Conservation (phyloP, 2,113 vertebrate genomes). For the Tachuris rubrigastra region DNA sequence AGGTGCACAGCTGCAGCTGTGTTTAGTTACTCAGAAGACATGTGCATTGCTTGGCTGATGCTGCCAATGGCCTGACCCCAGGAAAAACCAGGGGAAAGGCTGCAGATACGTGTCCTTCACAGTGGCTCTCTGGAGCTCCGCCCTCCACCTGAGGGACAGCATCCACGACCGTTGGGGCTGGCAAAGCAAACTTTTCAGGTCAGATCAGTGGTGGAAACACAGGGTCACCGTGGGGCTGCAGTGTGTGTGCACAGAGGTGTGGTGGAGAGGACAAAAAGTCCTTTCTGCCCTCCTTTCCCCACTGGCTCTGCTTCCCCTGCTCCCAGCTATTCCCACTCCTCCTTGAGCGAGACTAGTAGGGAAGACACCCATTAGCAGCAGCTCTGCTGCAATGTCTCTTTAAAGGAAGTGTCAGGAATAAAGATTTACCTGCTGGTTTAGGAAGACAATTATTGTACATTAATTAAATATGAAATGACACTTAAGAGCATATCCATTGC, state of each 20-base stretch:
- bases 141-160: fast-evolving
- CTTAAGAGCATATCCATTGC: conserved; percentile 72
- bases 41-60: fast-evolving
- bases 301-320: background rate
- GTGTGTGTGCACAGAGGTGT: background rate
- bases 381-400: conserved; percentile 15
- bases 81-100: background rate
- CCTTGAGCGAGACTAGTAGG: background rate
- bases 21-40: background rate
- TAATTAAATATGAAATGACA: conserved; percentile 73
- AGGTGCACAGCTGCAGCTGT: background rate
- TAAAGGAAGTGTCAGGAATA: conserved; percentile 55
- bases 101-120: fast-evolving
- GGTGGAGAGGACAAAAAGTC: background rate
- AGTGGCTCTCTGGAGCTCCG: background rate
- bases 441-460: conserved; percentile 63
- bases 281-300: background rate
- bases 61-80: background rate
- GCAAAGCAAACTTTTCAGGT: background rate
- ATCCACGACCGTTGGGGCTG: background rate
- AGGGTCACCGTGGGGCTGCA: fast-evolving
- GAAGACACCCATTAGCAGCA: conserved; percentile 5
- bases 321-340: background rate
- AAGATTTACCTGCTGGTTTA: conserved; percentile 65
- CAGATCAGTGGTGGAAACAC: background rate